These are phyloP conservation scores for Ptilonorhynchus violaceus DNA, from an alignment of 2,113 vertebrate genomes.

Conservation along the genomic window DNA sequence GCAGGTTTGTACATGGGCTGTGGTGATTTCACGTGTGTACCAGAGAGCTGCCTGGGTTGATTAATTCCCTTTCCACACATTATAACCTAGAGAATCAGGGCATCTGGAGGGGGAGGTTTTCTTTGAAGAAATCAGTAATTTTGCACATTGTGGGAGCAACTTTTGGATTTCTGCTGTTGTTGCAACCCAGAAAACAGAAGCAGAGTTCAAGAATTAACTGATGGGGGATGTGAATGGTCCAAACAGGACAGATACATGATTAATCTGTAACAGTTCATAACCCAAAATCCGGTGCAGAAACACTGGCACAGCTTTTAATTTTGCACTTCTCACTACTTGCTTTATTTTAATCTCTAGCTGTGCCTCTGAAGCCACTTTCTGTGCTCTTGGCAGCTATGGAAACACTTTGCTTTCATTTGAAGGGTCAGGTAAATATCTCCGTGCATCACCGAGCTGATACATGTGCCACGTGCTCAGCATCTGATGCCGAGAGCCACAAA, in stretches of 20 bases:
- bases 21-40: neutral
- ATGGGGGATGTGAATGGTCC: neutral
- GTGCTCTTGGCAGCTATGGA: neutral
- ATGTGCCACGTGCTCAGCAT: neutral
- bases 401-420: neutral
- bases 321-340: neutral
- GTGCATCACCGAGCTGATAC: rapidly evolving
- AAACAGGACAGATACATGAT: neutral
- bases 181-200: neutral
- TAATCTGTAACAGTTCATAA: neutral
- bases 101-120: conserved; percentile 38
- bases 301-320: neutral
- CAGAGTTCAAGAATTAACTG: neutral
- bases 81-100: conserved; percentile 20
- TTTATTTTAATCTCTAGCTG: neutral
- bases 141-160: neutral
- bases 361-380: neutral
- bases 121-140: conserved; percentile 56
- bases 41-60: conserved; percentile 49
- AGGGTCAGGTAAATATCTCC: neutral
- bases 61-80: conserved; percentile 58
- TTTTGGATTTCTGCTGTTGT: conserved; percentile 16
- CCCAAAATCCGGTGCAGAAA: neutral
- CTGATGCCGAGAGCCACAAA: rapidly evolving
- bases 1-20: conserved; percentile 51